Evolutionary conservation across 2,888 invertebrate genomes (phyloP), one percentile per base, ranked within the genome.

Genomic region (Abrostola triplasia): DNA sequence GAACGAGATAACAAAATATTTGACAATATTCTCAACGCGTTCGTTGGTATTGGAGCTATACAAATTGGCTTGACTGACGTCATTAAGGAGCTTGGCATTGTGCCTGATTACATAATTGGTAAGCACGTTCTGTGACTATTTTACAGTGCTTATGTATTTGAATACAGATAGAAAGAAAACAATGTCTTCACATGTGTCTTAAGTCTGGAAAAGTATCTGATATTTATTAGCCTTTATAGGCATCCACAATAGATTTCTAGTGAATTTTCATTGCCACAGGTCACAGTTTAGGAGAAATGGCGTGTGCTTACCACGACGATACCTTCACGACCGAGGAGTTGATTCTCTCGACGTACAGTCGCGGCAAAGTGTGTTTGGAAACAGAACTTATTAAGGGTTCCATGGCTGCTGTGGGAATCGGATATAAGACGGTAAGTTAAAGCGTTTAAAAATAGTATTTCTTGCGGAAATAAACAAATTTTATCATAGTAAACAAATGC

Each of bases 371-470:
- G 0, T 96, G 96, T 36, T 77, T 95, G 5, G 96, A 97, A 67
- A 95, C 96, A 0, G 91, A 95, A 8, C 91, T 96, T 53, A 95
- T 96, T 13, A 88, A 86, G n/a, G 98, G 98, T 36, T 96, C 97
- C 9, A 98, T 98, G 98, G 98, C 98, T 13, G 98, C 98, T 8
- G 95, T 98, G 36, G 98, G 97, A 6, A 78, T 96, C 4, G 95
- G 96, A 0, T 95, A 95, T 76, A 88, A 93, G 48, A 84, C 92
- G 7, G 93, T 96, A 72, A 81, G 75, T 58, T 36, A 40, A 8
- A 9, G 6, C 6, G 13, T 38, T 24, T 4, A 24, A 24, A 24
- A 2, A 24, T 1, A 1, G 24, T 24, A 24, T 24, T 24, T 24
- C 24, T 24, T 1, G 24, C 4, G 24, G 4, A 24, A 24, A 24